These are phyloP conservation scores for Cataglyphis altisquamis DNA, from an alignment of 2,888 invertebrate species.

Conservation along the genomic window DNA sequence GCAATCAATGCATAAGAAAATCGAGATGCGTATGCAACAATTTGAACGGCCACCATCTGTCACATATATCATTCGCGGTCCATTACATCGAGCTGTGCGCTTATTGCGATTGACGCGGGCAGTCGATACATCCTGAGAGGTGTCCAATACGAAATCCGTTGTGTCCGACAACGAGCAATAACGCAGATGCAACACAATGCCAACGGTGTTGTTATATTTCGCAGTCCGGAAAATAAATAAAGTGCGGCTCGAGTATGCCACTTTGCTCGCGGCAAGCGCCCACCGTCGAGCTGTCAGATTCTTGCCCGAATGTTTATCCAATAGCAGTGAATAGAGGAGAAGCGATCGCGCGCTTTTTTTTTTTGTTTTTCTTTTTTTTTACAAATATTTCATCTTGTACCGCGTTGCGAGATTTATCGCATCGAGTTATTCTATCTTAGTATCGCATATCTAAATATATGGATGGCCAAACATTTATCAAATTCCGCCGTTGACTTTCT, in stretches of 20 bases:
- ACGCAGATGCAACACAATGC: constrained; percentile 51
- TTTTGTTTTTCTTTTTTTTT: not conserved
- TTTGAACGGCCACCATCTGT: constrained; percentile 38
- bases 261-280: constrained; percentile 38
- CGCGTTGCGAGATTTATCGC: constrained; percentile 44
- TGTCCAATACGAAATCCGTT: constrained; percentile 55
- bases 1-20: constrained; percentile 15
- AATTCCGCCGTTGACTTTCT: not conserved
- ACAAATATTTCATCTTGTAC: constrained; percentile 40
- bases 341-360: constrained; percentile 6
- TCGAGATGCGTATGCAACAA: constrained; percentile 15
- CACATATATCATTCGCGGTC: constrained; percentile 52
- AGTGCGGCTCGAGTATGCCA: constrained; percentile 45
- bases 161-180: constrained; percentile 55
- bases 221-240: constrained; percentile 47
- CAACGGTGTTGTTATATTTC: constrained; percentile 5
- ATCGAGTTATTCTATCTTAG: constrained; percentile 17
- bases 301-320: constrained; percentile 55
- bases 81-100: constrained; percentile 43
- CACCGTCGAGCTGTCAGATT: constrained; percentile 53
- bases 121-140: constrained; percentile 51
- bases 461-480: constrained; percentile 36
- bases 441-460: not conserved
- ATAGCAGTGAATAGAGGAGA: constrained; percentile 53
- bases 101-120: constrained; percentile 50